phyloP scores from a whole-genome alignment of 92 coral and sea anemone genomes.

The Umimayanthus kanabou region DNA sequence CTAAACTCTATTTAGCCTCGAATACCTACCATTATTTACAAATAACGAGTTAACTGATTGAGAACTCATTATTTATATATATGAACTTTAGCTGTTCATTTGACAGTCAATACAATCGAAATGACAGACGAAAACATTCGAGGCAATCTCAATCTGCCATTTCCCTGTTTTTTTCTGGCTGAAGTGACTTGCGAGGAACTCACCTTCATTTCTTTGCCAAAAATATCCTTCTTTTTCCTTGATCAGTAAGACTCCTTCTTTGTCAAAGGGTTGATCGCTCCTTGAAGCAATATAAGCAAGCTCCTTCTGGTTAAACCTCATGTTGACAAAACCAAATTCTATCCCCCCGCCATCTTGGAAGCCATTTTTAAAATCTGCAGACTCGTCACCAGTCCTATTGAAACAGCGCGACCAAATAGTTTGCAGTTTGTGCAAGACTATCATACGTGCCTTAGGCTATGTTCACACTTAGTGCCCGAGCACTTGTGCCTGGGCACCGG shows the following conservation, averaged over 20 bases:
- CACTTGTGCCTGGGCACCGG: too few species aligned
- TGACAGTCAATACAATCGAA: slow-evolving; percentile 1
- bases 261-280: slow-evolving; percentile 84
- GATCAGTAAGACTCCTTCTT: slow-evolving; percentile 90
- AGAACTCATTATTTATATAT: not conserved
- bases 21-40: not conserved
- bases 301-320: slow-evolving; percentile 97
- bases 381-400: slow-evolving; percentile 21
- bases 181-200: not conserved
- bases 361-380: not conserved
- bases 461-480: too few species aligned
- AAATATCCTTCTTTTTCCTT: slow-evolving; percentile 95
- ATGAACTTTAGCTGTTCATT: not conserved
- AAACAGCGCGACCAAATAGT: too few species aligned
- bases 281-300: slow-evolving; percentile 90
- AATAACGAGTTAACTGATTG: not conserved
- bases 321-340: slow-evolving; percentile 40
- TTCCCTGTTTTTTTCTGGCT: not conserved
- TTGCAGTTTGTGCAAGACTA: too few species aligned
- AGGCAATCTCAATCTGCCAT: not conserved
- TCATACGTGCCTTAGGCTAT: too few species aligned
- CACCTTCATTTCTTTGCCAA: slow-evolving; percentile 96
- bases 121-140: slow-evolving; percentile 20
- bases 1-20: not conserved
- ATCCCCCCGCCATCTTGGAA: slow-evolving; percentile 39